Evolutionary conservation across 2,888 invertebrate genomes (phyloP), one percentile per base, ranked within the genome.

Genomic region (Caenorhabditis uteleia): DNA sequence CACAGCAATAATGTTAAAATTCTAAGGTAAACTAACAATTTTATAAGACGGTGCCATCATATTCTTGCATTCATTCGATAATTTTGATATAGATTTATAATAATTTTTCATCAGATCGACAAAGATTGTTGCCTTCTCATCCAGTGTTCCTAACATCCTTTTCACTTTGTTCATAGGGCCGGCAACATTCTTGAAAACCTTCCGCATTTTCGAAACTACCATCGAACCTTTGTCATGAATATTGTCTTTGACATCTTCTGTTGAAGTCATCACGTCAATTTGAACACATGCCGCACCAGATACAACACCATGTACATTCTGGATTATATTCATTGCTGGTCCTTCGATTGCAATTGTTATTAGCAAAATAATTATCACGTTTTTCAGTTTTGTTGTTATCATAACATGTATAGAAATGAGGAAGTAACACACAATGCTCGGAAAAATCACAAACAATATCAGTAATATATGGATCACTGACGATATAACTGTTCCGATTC

Each of bases 211-310:
- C 6, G 51, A 23, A 5, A 64, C 57, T 14, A 64, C 25, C 53
- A 57, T 53, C 39, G 55, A 39, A 20, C 71, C 68, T 29, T 68
- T 65, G 27, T 68, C 58, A 43, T 62, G 61, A 20, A 71, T 43
- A 46, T 71, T 70, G 8, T 65, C 65, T 38, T 71, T 61, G 21
- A 75, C 60, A 38, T 77, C 76, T 21, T 70, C 50, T 20, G 58
- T 66, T 18, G 71, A 64, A 29, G 54, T 66, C 50, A 68, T 61
- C 12, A 78, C 74, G 43, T 74, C 64, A 10, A 56, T 56, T 44
- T 77, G 77, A 8, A 78, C 66, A 48, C 78, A 78, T 7, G 71
- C 69, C 5, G 76, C 71, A 20, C 77, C 75, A 40, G 73, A 69
- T 29, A 74, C 72, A 23, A 74, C 65, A 31, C 56, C 48, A 38